A percentile compares a stretch with the other conserved stretches of the same genome.
Conservation (phyloP, 2,797 vertebrate genomes). For the Chiroxiphia lanceolata region DNA sequence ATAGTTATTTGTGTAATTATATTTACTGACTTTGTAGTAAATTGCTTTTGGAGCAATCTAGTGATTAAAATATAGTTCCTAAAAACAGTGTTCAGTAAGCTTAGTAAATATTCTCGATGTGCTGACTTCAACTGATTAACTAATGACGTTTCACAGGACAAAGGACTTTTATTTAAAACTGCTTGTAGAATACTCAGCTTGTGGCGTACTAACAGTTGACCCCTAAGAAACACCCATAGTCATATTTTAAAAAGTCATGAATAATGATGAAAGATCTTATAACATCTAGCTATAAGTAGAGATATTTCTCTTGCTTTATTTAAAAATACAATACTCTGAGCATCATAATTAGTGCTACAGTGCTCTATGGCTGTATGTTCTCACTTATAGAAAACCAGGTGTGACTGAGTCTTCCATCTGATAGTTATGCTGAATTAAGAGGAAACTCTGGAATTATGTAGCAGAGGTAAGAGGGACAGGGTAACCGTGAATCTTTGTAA, state of each 20-base stretch:
- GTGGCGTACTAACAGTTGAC: rapidly evolving
- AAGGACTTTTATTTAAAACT: not conserved
- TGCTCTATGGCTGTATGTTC: not conserved
- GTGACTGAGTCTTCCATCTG: not conserved
- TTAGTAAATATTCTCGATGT: not conserved
- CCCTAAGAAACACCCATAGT: not conserved
- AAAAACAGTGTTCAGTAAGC: not conserved
- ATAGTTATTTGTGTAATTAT: slow-evolving; percentile 57
- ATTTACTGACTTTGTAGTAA: slow-evolving; percentile 56
- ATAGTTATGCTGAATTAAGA: not conserved
- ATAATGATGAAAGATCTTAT: not conserved
- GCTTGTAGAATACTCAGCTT: not conserved
- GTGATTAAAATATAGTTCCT: slow-evolving; percentile 2
- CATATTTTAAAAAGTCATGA: not conserved
- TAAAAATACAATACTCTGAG: not conserved
- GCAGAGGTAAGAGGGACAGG: not conserved
- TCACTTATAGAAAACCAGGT: not conserved
- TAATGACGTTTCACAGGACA: not conserved
- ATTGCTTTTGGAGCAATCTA: slow-evolving; percentile 13
- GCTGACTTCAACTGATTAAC: not conserved
- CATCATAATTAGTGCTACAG: not conserved
- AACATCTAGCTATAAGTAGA: not conserved
- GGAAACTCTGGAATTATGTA: not conserved
- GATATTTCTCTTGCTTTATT: not conserved
- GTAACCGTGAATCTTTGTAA: not conserved